phyloP scores from a whole-genome alignment of 2,797 vertebrate genomes.

The Sebastes glaucus region DNA sequence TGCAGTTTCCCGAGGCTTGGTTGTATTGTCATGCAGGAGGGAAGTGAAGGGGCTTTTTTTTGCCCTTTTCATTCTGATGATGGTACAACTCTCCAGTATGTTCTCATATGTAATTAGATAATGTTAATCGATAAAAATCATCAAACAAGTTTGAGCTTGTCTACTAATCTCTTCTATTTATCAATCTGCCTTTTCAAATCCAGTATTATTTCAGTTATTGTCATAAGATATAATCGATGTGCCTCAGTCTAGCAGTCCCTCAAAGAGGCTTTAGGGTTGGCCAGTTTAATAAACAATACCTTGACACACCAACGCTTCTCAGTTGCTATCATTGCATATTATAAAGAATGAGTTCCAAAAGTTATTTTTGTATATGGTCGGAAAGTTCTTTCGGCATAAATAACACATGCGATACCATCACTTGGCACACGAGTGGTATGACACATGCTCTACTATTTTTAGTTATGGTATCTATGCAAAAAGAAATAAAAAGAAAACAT shows the following conservation, averaged over 20 bases:
- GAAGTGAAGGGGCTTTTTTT: neutral
- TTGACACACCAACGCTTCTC: neutral
- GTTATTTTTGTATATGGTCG: neutral
- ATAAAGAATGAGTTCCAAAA: neutral
- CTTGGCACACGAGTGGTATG: neutral
- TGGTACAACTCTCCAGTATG: neutral
- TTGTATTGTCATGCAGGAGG: neutral
- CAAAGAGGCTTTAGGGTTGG: neutral
- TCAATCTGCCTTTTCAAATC: neutral
- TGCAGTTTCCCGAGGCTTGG: neutral
- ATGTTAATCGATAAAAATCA: neutral
- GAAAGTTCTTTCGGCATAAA: neutral
- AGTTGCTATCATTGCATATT: neutral
- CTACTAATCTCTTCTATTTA: neutral
- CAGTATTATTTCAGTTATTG: neutral
- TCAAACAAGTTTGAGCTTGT: neutral
- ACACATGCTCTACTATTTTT: neutral
- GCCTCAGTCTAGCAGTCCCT: neutral
- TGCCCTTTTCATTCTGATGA: conserved; percentile 20
- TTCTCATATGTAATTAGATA: neutral
- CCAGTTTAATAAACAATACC: neutral
- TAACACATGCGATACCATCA: neutral
- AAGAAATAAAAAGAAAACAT: neutral
- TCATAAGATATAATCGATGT: neutral
- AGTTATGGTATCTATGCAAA: neutral